phyloP scores from a whole-genome alignment of 2,113 vertebrate genomes.

The Cynocephalus volans region DNA sequence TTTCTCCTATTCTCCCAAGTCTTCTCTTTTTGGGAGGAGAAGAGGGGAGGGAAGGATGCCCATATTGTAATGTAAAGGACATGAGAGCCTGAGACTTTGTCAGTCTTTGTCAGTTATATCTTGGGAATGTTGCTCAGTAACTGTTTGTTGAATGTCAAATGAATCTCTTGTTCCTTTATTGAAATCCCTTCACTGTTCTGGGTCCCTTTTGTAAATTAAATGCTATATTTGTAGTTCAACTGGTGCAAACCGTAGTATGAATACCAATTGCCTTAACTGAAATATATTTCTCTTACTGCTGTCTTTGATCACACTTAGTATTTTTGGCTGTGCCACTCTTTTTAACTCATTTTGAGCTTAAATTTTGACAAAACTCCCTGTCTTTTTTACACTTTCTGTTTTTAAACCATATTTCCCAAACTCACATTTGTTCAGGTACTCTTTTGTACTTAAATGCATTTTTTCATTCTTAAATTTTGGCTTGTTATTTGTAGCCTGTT shows the following conservation, averaged over 20 bases:
- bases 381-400: not conserved
- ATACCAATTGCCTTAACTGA: not conserved
- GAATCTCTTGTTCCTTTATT: not conserved
- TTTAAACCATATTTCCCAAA: not conserved
- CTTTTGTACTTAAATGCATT: constrained; percentile 44
- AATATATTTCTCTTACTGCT: not conserved
- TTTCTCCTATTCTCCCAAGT: not conserved
- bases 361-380: constrained; percentile 5
- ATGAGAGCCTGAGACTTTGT: not conserved
- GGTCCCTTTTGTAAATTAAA: not conserved
- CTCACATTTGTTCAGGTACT: not conserved
- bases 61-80: not conserved
- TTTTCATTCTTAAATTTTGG: constrained; percentile 55
- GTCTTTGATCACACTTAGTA: not conserved
- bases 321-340: constrained; percentile 24
- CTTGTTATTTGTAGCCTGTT: constrained; percentile 17
- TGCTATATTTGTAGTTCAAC: not conserved
- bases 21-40: not conserved
- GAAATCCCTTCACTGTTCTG: not conserved
- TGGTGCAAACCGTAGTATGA: not conserved
- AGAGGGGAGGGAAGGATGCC: not conserved
- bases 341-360: constrained; percentile 37
- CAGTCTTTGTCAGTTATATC: not conserved
- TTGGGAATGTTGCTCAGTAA: constrained; percentile 4
- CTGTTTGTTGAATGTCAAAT: not conserved